Conservation (phyloP, 2,797 vertebrate genomes). For the Crax fasciolata region DNA sequence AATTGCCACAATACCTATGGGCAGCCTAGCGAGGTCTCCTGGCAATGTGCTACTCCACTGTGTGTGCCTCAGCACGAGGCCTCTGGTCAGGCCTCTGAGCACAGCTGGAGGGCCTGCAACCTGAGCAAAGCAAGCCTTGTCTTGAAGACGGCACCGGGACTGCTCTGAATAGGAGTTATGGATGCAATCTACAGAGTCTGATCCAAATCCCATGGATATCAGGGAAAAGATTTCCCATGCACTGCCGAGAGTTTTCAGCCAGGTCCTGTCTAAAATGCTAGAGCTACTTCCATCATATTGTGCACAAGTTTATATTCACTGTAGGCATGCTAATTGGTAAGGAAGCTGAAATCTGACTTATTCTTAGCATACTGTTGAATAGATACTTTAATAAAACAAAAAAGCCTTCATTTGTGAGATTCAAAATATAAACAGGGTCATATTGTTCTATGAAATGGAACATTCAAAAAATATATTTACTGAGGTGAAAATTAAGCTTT, state of each 20-base stretch:
- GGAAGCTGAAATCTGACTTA: not conserved
- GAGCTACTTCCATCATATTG: not conserved
- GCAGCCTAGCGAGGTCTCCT: not conserved
- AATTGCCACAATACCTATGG: not conserved
- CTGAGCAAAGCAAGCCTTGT: not conserved
- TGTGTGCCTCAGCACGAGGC: not conserved
- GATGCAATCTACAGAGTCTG: not conserved
- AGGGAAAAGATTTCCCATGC: not conserved
- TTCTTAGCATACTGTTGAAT: not conserved
- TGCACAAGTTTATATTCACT: not conserved
- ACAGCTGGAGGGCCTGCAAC: not conserved
- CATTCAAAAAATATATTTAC: not conserved
- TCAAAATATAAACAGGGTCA: not conserved
- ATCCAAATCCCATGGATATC: not conserved
- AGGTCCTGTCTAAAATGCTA: not conserved
- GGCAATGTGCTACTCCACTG: rapidly evolving
- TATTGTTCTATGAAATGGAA: not conserved
- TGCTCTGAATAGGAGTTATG: not conserved
- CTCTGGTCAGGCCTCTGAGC: not conserved
- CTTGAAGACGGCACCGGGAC: not conserved
- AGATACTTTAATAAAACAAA: not conserved
- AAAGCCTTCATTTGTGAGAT: not conserved
- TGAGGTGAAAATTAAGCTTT: not conserved
- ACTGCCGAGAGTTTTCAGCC: not conserved
- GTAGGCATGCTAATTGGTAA: not conserved